Evolutionary conservation across 2,113 vertebrate genomes (phyloP).

Genomic region (Crotalus horridus): DNA sequence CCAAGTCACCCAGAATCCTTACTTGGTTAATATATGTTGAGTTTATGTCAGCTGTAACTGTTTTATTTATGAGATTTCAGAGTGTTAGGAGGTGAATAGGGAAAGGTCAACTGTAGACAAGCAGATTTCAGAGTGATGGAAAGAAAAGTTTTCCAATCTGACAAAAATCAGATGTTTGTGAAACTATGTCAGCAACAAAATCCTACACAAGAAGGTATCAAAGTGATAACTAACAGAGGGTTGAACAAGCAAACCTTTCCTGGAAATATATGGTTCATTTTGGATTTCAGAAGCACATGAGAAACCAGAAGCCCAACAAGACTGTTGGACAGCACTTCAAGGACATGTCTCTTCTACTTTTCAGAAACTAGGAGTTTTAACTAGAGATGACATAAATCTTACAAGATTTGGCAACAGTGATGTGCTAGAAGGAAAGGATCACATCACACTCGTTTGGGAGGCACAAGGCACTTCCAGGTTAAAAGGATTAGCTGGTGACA

Average conservation of each 20-base stretch:
- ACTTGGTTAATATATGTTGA: not conserved
- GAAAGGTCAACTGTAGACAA: not conserved
- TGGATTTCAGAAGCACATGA: not conserved
- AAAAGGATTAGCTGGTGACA: not conserved
- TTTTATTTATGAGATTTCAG: not conserved
- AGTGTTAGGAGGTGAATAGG: not conserved
- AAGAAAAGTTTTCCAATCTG: not conserved
- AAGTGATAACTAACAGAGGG: not conserved
- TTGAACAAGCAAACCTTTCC: not conserved
- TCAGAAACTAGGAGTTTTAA: not conserved
- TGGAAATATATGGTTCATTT: not conserved
- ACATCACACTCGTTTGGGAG: not conserved
- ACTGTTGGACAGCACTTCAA: not conserved
- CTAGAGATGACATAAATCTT: conserved; percentile 1
- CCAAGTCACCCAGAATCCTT: not conserved
- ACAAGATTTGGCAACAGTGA: conserved; percentile 17
- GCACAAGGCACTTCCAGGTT: not conserved
- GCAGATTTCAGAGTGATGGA: not conserved
- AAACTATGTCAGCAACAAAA: not conserved
- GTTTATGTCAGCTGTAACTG: not conserved
- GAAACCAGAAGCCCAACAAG: not conserved
- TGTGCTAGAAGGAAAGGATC: not conserved
- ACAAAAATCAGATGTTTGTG: not conserved
- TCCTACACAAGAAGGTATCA: not conserved
- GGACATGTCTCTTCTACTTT: not conserved